Base-by-base conservation (phyloP, 2,797 vertebrate genomes). In the Acanthurus tractus region DNA sequence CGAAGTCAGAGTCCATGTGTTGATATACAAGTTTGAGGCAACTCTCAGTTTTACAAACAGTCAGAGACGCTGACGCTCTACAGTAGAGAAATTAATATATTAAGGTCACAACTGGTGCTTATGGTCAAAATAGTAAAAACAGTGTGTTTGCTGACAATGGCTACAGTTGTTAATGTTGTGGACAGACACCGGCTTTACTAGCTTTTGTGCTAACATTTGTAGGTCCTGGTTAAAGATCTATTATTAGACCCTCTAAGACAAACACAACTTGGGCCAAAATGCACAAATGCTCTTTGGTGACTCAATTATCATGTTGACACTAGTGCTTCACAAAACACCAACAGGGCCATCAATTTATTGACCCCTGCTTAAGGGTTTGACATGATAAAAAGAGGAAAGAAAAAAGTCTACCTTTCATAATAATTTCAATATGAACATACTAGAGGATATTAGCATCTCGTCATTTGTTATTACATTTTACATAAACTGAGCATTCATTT, bases 211-310 rank as follows among this genome's bases (percentile, higher is more conserved):
- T 0, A 53, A 46, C 8, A 46, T 22, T 13, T 10, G 4, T 10
- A 59, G 63, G 4, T 45, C 8, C 1, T 48, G 11, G 4, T 55
- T 50, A 44, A 0, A 50, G 66, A 59, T 49, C 2, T 23, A 45
- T 44, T 44, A 50, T 62, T 57, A n/a, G 25, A 36, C 63, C 12
- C 44, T n/a, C 61, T 0, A 1, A 23, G 44, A 15, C 36, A 53
- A 63, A 55, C 3, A 4, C 25, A 3, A 11, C 29, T 0, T 0
- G 3, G 53, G 11, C 22, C 10, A 67, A 61, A 67, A 59, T 45
- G 13, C 38, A 66, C 22, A 61, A 53, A 10, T 11, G 63, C 15
- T 49, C 40, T 48, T 57, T 74, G 45, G 29, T 38, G 36, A 40
- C 55, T 62, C 14, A 25, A 34, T 50, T 10, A 49, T 4, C n/a